Conservation (phyloP, 2,888 invertebrate species). For the Arrhopalites spinosus region DNA sequence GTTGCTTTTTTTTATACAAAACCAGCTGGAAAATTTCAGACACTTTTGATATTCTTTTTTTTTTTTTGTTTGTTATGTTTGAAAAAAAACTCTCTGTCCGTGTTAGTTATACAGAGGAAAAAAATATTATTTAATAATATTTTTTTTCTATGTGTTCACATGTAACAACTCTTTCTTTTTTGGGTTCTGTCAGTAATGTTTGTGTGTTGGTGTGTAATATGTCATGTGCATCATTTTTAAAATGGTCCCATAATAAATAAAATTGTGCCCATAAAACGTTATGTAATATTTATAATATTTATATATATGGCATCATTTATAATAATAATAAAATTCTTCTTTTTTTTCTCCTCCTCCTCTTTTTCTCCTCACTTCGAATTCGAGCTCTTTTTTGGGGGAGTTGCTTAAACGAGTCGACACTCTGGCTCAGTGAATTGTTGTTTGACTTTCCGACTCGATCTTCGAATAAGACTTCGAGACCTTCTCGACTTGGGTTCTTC, state of each 20-base stretch:
- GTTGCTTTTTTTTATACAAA: too few species aligned
- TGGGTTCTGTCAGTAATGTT: too few species aligned
- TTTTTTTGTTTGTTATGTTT: too few species aligned
- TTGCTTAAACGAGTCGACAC: slow-evolving; percentile 7
- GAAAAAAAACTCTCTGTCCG: too few species aligned
- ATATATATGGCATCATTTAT: background rate
- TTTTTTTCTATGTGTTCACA: too few species aligned
- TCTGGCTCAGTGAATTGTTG: slow-evolving; percentile 63
- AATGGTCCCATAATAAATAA: slow-evolving; percentile 7
- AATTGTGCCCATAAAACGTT: slow-evolving; percentile 13
- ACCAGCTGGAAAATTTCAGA: too few species aligned
- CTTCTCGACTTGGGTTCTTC: slow-evolving; percentile 64
- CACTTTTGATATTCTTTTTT: too few species aligned
- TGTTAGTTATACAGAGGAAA: too few species aligned
- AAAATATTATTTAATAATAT: too few species aligned
- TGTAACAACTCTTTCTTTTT: too few species aligned
- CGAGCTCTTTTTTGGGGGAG: background rate
- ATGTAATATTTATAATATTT: background rate
- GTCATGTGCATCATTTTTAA: background rate
- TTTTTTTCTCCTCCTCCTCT: background rate
- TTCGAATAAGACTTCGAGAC: slow-evolving; percentile 75
- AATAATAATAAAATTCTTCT: background rate
- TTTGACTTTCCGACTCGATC: slow-evolving; percentile 78
- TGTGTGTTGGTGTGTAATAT: background rate
- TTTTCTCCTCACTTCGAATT: background rate